Evolutionary conservation across 2,113 vertebrate species (phyloP), one percentile per base, ranked within the genome.

Genomic region (Aspiorhynchus laticeps): DNA sequence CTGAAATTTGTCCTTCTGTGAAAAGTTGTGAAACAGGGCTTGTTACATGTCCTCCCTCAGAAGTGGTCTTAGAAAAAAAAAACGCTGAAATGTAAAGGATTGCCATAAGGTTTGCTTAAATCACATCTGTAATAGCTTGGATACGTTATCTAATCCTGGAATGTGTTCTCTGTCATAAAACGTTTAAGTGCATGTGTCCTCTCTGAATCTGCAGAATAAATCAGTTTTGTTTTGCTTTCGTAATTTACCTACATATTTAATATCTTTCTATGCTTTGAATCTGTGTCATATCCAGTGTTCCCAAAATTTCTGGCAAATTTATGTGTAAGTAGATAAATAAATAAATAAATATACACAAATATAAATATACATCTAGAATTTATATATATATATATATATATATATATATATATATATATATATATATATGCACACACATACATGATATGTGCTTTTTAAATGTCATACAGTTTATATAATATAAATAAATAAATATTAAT

Each of bases 11-110:
- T 51, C 81, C 88, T 24, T 79, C 36, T 78, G 77, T 89, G 78
- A 86, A 85, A 80, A 84, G 85, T 74, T 36, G 85, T 41, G 26
- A 90, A 85, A 85, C 51, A 5, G 79, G 69, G 90, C 89, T 88
- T 90, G 85, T 73, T 41, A 67, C 84, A 76, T 78, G 28, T 83
- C 21, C 85, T 76, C 80, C 51, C 76, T 84, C 46, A 0, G 59
- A 17, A 56, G 48, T 53, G 43, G 36, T 82, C 12, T 43, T 10
- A 33, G 41, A n/a, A 59, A 59, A 59, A 56, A 17, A 48, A 33
- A 80, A 24, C 1, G 12, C 10, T 61, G 19, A 24, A 77, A 19
- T 31, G 63, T 63, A 48, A 59, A 85, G 67, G 61, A 83, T 6
- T 48, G 76, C 51, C 17, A 21, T 56, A 38, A 51, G 14, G 11